Conservation (phyloP, 2,888 invertebrate species). For the Alviniconcha strummeri region DNA sequence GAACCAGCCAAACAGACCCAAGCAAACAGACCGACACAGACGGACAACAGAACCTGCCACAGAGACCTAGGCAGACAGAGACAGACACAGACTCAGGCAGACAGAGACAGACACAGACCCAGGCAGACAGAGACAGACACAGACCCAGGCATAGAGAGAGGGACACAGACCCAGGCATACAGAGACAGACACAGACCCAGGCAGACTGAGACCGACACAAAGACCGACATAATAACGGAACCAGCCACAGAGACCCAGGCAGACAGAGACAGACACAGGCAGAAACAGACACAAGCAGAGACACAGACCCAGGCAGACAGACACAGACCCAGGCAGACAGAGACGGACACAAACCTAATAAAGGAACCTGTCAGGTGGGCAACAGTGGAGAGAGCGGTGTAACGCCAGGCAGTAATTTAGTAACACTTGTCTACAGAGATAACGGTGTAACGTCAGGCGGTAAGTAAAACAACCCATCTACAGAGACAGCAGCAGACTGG, state of each 20-base stretch:
- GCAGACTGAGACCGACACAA: neutral
- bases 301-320: neutral
- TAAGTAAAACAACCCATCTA: too few species aligned
- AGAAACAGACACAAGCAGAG: neutral
- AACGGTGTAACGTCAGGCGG: too few species aligned
- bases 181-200: conserved; percentile 7
- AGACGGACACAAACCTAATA: neutral
- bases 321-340: conserved; percentile 6
- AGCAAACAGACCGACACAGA: neutral
- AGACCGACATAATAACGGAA: neutral
- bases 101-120: neutral
- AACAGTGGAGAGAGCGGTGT: neutral
- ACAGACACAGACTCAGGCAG: neutral
- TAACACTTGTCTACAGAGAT: too few species aligned
- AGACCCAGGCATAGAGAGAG: neutral
- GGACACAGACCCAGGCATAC: neutral
- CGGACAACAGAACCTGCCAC: neutral
- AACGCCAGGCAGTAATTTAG: too few species aligned
- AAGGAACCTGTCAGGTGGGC: neutral
- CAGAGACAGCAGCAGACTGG: too few species aligned
- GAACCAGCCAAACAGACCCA: neutral
- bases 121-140: neutral
- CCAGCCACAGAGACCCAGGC: conserved; percentile 5
- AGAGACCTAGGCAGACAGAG: neutral
- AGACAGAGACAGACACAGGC: neutral